Evolutionary conservation across 2,888 invertebrate species (phyloP).

Genomic region (Aplocera efformata): DNA sequence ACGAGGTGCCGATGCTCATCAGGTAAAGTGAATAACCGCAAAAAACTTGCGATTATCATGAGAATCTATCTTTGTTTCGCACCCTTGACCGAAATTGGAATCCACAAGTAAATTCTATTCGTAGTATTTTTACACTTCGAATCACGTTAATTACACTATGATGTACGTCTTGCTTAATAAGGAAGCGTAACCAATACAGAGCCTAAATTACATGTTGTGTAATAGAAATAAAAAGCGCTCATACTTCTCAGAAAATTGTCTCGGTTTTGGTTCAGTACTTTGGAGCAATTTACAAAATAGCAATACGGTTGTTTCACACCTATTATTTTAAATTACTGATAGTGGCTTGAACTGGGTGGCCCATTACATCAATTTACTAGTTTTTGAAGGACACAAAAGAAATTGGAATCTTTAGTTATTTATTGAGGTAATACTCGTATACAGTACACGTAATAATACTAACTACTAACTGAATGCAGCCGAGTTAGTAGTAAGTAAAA

Average conservation of each 20-base stretch:
- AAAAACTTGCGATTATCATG: conserved; percentile 38
- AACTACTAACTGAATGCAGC: no score
- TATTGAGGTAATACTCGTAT: no score
- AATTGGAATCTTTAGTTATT: no score
- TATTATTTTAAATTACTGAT: conserved; percentile 13
- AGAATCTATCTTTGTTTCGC: conserved; percentile 38
- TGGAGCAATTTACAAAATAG: conserved; percentile 18
- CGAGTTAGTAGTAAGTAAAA: no score
- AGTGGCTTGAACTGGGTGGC: no score
- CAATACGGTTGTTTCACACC: conserved; percentile 13
- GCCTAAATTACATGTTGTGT: conserved; percentile 5
- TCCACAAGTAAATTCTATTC: conserved; percentile 10
- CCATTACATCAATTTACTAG: no score
- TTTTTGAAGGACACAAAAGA: no score
- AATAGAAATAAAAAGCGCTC: conserved; percentile 6
- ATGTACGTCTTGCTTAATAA: conserved; percentile 8
- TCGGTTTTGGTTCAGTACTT: conserved; percentile 5
- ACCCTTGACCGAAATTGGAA: conserved; percentile 51
- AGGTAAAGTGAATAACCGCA: conserved; percentile 35
- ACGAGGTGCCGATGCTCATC: conserved; percentile 36
- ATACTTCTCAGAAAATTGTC: conserved; percentile 5
- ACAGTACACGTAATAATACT: no score
- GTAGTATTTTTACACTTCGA: conserved; percentile 10
- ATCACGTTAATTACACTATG: conserved; percentile 11
- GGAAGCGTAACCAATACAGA: conserved; percentile 9